phyloP scores from a whole-genome alignment of 1,140 invertebrate genomes.

The Aradophagus sp. region DNA sequence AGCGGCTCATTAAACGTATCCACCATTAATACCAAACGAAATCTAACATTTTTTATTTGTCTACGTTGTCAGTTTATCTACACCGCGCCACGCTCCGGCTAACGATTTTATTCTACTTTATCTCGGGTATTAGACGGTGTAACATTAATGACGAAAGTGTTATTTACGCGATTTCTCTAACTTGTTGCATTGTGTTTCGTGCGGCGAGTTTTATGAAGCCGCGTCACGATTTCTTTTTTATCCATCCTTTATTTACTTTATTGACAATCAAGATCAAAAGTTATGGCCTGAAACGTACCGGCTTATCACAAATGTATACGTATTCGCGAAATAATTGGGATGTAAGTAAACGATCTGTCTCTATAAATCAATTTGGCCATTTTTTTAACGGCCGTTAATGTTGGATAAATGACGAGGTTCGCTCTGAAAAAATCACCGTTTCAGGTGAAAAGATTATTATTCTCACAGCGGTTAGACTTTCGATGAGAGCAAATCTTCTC shows the following conservation, averaged over 20 bases:
- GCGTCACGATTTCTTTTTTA: conserved; percentile 26
- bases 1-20: conserved; percentile 19
- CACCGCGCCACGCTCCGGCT: conserved; percentile 35
- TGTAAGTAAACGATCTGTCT: too few species aligned
- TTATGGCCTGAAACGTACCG: conserved; percentile 7
- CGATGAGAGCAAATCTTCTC: too few species aligned
- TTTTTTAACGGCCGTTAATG: too few species aligned
- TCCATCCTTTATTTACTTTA: conserved; percentile 15
- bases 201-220: conserved; percentile 14
- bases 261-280: conserved; percentile 20
- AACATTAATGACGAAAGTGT: conserved; percentile 37
- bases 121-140: conserved; percentile 18
- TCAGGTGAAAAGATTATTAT: too few species aligned
- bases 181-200: conserved; percentile 32
- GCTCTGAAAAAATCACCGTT: too few species aligned
- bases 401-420: too few species aligned
- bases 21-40: too few species aligned
- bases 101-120: conserved; percentile 42
- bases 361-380: too few species aligned
- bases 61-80: conserved; percentile 29
- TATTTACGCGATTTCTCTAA: conserved; percentile 49
- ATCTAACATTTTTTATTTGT: conserved; percentile 35
- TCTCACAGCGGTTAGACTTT: too few species aligned
- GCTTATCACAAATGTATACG: conserved; percentile 3
- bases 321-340: conserved; percentile 8